Evolutionary conservation across 2,113 vertebrate species (phyloP).

Genomic region (Syrmaticus mikado): DNA sequence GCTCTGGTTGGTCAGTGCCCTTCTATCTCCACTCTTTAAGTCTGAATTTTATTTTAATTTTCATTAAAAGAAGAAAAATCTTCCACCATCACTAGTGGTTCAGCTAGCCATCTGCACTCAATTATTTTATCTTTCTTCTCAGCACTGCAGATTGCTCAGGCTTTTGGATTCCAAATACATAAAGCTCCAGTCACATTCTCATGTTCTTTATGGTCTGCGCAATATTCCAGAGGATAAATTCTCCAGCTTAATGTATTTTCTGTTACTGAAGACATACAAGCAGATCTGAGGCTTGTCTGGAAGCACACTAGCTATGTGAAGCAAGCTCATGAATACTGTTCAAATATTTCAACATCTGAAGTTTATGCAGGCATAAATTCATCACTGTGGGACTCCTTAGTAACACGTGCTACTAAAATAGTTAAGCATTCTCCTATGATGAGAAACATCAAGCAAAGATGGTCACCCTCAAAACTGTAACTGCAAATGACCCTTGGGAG

Average conservation of each 20-base stretch:
- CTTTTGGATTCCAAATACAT: background rate
- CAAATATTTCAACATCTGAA: background rate
- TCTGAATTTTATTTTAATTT: background rate
- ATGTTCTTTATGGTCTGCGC: constrained; percentile 40
- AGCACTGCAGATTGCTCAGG: background rate
- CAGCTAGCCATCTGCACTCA: constrained; percentile 28
- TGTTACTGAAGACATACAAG: background rate
- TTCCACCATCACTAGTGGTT: background rate
- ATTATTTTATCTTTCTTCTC: constrained; percentile 47
- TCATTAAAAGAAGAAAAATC: background rate
- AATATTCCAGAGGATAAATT: background rate
- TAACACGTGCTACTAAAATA: background rate
- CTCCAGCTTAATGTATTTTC: constrained; percentile 45
- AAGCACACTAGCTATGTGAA: background rate
- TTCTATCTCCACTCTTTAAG: background rate
- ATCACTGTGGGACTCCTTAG: background rate
- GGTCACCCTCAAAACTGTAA: constrained; percentile 17
- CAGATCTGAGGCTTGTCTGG: background rate
- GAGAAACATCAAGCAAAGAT: background rate
- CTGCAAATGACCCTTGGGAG: background rate
- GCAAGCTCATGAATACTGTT: background rate
- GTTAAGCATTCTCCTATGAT: background rate
- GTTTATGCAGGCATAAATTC: background rate
- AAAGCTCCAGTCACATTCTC: constrained; percentile 44
- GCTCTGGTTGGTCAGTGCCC: background rate